These are phyloP conservation scores for Argynnis bischoffii DNA, from an alignment of 2,888 invertebrate genomes.

Conservation along the genomic window DNA sequence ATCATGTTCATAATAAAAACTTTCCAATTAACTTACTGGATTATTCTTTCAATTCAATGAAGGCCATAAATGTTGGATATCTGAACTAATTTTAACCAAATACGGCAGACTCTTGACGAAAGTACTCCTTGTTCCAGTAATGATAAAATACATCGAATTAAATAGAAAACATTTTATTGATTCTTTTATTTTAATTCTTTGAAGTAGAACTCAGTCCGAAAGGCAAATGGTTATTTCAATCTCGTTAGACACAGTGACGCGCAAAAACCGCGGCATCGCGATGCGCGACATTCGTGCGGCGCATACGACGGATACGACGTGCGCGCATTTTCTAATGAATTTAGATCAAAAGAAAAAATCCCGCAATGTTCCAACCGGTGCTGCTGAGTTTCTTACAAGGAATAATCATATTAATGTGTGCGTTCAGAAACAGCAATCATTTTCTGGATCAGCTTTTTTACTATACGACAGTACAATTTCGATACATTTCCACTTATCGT, in stretches of 20 bases:
- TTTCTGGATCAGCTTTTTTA: constrained; percentile 41
- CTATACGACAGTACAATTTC: constrained; percentile 34
- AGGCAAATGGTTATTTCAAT: constrained; percentile 58
- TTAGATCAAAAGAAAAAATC: constrained; percentile 64
- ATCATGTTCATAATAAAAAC: constrained; percentile 1
- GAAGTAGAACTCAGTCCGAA: constrained; percentile 29
- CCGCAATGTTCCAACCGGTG: constrained; percentile 38
- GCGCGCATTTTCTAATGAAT: constrained; percentile 67
- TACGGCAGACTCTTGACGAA: constrained; percentile 17
- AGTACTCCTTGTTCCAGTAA: constrained; percentile 9
- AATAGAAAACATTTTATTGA: constrained; percentile 25
- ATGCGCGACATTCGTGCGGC: constrained; percentile 59
- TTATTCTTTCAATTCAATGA: constrained; percentile 16
- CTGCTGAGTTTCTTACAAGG: constrained; percentile 37
- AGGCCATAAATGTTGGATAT: constrained; percentile 19
- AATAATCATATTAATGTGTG: constrained; percentile 38
- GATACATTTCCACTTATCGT: constrained; percentile 37
- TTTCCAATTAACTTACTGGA: not conserved
- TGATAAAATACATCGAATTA: constrained; percentile 25
- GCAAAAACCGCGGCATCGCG: constrained; percentile 69
- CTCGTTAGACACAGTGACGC: constrained; percentile 70
- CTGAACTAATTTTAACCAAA: constrained; percentile 28
- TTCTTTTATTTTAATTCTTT: constrained; percentile 26
- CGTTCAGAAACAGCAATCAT: constrained; percentile 36
- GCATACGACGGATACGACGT: constrained; percentile 58